A percentile compares a stretch with the other conserved stretches of the same genome.
Conservation (phyloP, 2,113 vertebrate genomes). For the Clinocottus analis region DNA sequence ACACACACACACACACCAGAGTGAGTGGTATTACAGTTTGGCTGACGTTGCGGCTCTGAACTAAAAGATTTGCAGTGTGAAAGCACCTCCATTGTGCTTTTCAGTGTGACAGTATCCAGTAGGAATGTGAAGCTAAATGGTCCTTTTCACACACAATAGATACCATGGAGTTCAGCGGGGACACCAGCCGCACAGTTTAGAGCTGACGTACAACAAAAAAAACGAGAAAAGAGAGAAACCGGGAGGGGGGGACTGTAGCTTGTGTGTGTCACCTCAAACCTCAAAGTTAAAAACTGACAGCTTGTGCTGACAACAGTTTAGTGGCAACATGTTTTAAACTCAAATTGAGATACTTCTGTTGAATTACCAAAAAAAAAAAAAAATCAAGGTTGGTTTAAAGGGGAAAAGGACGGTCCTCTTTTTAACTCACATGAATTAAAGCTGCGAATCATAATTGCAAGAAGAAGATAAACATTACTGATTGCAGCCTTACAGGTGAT, state of each 20-base stretch:
- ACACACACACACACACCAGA: constrained; percentile 35
- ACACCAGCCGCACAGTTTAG: constrained; percentile 58
- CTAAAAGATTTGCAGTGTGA: constrained; percentile 76
- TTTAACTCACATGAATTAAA: constrained; percentile 19
- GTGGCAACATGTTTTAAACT: neutral
- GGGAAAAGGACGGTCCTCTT: neutral
- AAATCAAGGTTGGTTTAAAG: constrained; percentile 16
- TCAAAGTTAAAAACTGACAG: neutral
- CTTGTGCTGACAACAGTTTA: neutral
- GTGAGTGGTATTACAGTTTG: constrained; percentile 71
- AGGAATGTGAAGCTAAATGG: constrained; percentile 77
- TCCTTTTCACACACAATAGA: constrained; percentile 70
- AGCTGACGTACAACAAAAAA: constrained; percentile 51
- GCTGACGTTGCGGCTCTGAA: constrained; percentile 77
- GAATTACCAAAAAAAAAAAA: neutral
- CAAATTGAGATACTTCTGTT: neutral
- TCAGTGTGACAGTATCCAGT: constrained; percentile 73
- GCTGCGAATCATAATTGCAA: constrained; percentile 35
- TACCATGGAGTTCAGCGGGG: constrained; percentile 66
- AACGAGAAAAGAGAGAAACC: neutral
- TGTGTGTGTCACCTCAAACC: constrained; percentile 37
- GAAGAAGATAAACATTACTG: neutral
- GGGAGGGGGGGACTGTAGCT: neutral
- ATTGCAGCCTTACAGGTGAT: constrained; percentile 35
- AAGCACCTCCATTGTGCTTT: constrained; percentile 76